Base-by-base conservation (phyloP, 2,113 vertebrate genomes). In the Leptocoma aspasia region DNA sequence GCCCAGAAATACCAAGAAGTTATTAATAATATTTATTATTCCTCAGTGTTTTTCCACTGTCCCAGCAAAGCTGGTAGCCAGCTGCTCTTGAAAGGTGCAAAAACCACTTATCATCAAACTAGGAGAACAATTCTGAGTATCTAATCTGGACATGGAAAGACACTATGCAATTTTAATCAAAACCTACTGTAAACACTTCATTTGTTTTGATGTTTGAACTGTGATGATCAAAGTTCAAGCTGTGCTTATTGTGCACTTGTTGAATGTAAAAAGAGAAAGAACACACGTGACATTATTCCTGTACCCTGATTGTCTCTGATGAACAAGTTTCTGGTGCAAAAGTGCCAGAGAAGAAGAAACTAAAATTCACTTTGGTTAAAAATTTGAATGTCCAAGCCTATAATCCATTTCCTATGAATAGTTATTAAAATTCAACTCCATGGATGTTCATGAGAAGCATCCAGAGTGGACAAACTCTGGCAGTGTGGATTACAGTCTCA, bases 11-110 rank as follows among this genome's bases (percentile, higher is more conserved):
- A 78, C 50, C 50, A 80, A 91, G 39, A 44, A 69, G 82, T 82
- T 95, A 88, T 83, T 91, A 94, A 70, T 59, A 77, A 75, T 85
- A 86, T 87, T 93, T 95, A 91, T 94, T 86, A 92, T 92, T 95
- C 60, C 60, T 64, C 68, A n/a, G 79, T 93, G 61, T 54, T 96
- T 93, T 90, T 92, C 76, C 88, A 96, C 63, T 70, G 68, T 63
- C 81, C 73, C 52, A 68, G 76, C 30, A 91, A 91, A 93, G 79
- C 39, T 77, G 76, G 50, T 73, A 77, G 63, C 37, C 64, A 64
- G 30, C 66, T 92, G 64, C 78, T 93, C 60, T 70, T 93, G 60
- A 86, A 61, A 94, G 63, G 27, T 39, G 27, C 30, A 22, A 33
- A 37, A 64, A 87, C 21, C 56, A 41, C 22, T 82, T 84, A 35